Conservation (phyloP, 2,113 vertebrate species). For the Oxyruncus cristatus region DNA sequence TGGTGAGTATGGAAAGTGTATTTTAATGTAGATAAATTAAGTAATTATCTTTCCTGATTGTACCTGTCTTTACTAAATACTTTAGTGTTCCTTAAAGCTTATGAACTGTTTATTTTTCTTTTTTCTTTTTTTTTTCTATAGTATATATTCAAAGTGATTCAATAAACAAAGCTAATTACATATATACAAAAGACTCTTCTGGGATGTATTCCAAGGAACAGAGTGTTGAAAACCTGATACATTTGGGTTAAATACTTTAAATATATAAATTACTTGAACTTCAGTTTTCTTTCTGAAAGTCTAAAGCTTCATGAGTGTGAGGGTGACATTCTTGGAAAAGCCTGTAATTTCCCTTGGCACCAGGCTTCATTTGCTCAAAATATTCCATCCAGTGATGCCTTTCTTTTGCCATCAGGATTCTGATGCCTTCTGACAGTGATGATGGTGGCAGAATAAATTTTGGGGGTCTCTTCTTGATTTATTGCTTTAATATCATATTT, state of each 20-base stretch:
- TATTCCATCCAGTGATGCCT: neutral
- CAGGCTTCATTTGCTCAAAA: conserved; percentile 38
- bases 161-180: neutral
- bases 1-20: neutral
- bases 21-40: neutral
- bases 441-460: neutral
- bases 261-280: neutral
- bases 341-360: conserved; percentile 66
- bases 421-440: conserved; percentile 41
- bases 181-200: neutral
- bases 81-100: neutral
- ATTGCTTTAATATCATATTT: neutral
- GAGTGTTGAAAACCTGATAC: neutral
- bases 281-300: conserved; percentile 9
- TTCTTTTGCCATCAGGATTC: conserved; percentile 10
- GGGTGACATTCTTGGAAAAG: conserved; percentile 58
- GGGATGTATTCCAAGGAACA: neutral
- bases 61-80: neutral
- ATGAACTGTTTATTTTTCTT: neutral
- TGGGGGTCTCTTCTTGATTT: neutral
- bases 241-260: neutral
- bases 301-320: conserved; percentile 12
- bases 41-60: neutral
- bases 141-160: neutral
- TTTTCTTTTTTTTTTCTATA: neutral